phyloP scores from a whole-genome alignment of 2,797 vertebrate genomes.

The Siniperca obscura region DNA sequence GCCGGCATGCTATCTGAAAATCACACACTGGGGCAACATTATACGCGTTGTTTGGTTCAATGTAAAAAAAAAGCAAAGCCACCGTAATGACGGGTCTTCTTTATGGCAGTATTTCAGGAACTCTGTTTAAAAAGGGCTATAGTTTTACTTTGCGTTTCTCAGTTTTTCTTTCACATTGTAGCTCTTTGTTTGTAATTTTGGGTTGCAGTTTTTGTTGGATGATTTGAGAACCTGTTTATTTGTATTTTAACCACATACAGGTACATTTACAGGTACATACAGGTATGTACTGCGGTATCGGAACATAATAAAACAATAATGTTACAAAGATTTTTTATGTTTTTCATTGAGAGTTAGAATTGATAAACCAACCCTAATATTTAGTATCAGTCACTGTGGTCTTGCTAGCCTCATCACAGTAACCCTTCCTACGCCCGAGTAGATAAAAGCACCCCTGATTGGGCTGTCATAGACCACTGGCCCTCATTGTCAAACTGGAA shows the following conservation, averaged over 20 bases:
- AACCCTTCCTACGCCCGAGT: background rate
- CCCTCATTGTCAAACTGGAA: background rate
- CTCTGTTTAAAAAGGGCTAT: too few species aligned
- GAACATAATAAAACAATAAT: background rate
- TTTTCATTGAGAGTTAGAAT: background rate
- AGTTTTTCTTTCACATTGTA: background rate
- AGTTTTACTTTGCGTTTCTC: background rate
- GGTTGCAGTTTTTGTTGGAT: background rate
- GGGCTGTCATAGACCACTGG: conserved; percentile 12
- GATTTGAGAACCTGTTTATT: background rate
- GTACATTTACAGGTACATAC: too few species aligned
- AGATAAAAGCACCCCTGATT: conserved; percentile 21
- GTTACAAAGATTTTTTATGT: background rate
- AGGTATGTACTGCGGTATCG: too few species aligned
- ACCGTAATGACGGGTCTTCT: too few species aligned
- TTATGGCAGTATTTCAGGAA: too few species aligned
- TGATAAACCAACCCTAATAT: background rate
- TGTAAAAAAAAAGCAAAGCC: too few species aligned
- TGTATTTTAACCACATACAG: too few species aligned
- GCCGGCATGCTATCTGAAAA: too few species aligned
- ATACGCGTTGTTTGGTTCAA: too few species aligned
- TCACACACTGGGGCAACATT: too few species aligned
- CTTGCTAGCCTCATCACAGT: background rate
- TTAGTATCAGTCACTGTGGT: background rate
- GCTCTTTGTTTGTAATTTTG: too few species aligned